Percentiles rank a stretch among this genome's conserved stretches.
Conservation (phyloP, 2,113 vertebrate species). For the Paralichthys olivaceus region DNA sequence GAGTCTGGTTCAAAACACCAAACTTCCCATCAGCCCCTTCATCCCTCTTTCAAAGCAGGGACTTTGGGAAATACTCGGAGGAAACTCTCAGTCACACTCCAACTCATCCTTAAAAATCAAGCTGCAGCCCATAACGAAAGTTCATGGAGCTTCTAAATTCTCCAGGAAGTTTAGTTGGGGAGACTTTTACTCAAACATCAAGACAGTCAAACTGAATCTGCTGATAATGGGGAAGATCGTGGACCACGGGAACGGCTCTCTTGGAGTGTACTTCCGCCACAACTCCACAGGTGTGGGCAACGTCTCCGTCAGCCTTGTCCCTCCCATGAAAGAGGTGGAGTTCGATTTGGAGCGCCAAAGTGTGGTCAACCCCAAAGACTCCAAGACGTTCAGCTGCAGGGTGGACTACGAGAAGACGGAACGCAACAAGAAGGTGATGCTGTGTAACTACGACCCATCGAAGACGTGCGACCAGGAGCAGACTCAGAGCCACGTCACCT, state of each 20-base stretch:
- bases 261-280: conserved; percentile 91
- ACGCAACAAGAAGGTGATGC: conserved; percentile 86
- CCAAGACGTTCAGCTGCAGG: conserved; percentile 92
- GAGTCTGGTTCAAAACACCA: conserved; percentile 64
- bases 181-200: conserved; percentile 94
- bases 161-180: conserved; percentile 91
- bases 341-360: conserved; percentile 92
- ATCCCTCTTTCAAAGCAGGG: conserved; percentile 41
- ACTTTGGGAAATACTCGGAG: conserved; percentile 38
- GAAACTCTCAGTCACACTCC: conserved; percentile 3
- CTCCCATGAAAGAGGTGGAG: conserved; percentile 86
- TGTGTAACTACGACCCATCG: conserved; percentile 90
- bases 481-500: conserved; percentile 87
- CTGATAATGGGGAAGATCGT: conserved; percentile 92
- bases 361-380: conserved; percentile 91
- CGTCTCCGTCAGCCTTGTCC: conserved; percentile 91
- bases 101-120: conserved; percentile 49
- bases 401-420: conserved; percentile 91
- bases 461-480: conserved; percentile 90
- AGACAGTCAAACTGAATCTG: conserved; percentile 91
- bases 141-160: conserved; percentile 70
- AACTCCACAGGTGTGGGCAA: conserved; percentile 93
- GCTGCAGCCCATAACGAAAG: conserved; percentile 47
- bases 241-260: conserved; percentile 91
- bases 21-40: conserved; percentile 71